These are phyloP conservation scores for Apostichopus leukothele DNA, from an alignment of 53 echinoderm and acorn worm genomes.

Conservation along the genomic window DNA sequence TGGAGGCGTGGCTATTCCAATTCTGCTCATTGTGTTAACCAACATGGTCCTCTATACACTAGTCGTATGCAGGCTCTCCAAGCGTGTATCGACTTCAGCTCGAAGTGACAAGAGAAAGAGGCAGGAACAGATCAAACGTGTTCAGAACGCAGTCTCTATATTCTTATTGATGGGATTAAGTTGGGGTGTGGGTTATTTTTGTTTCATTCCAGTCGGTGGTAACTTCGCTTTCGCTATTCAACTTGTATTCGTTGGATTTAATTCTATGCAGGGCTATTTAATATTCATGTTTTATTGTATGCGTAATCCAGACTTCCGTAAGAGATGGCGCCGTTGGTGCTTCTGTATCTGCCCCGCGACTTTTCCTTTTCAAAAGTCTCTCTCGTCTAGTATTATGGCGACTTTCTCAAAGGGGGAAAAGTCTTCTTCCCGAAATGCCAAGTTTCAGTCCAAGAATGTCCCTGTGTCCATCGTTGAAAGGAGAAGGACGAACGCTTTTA, in stretches of 20 bases:
- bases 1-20: slow-evolving; percentile 68
- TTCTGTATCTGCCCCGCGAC: slow-evolving; percentile 17
- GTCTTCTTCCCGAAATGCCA: no score
- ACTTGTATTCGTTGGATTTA: slow-evolving; percentile 71
- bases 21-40: slow-evolving; percentile 70
- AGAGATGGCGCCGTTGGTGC: slow-evolving; percentile 57
- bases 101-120: background rate
- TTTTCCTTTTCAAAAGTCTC: background rate
- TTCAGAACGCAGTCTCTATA: slow-evolving; percentile 73
- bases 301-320: slow-evolving; percentile 69
- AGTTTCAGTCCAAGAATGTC: background rate
- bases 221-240: slow-evolving; percentile 63
- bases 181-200: slow-evolving; percentile 77
- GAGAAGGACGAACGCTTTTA: background rate
- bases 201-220: slow-evolving; percentile 56
- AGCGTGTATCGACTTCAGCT: slow-evolving; percentile 34
- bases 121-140: slow-evolving; percentile 45
- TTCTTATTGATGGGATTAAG: slow-evolving; percentile 83
- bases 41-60: slow-evolving; percentile 74
- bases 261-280: slow-evolving; percentile 85
- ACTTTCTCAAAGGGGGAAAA: background rate
- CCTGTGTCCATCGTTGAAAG: background rate
- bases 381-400: background rate
- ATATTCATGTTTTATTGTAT: slow-evolving; percentile 92
- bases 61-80: slow-evolving; percentile 64